Conservation (phyloP, 35 echinoderm and acorn worm genomes). For the Chiridota heheva region DNA sequence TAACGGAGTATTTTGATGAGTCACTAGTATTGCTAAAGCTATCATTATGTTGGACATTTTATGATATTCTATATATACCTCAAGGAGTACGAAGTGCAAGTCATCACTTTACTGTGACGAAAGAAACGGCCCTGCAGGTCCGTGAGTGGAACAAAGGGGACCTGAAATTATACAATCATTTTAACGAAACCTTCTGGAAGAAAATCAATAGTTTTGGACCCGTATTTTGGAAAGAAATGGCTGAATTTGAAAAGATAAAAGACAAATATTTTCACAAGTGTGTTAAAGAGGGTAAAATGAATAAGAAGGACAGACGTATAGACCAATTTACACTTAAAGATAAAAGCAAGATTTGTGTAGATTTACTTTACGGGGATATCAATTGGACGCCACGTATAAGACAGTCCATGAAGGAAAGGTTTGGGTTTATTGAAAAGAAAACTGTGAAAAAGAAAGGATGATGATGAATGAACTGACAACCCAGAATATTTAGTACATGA, state of each 20-base stretch:
- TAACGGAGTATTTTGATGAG: conserved; percentile 82
- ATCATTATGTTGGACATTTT: conserved; percentile 73
- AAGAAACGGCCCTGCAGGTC: conserved; percentile 38
- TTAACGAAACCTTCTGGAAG: conserved; percentile 79
- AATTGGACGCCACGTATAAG: background rate
- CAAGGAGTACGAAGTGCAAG: conserved; percentile 38
- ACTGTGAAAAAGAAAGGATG: too few relatives aligned
- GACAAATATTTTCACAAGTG: background rate
- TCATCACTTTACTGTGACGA: background rate
- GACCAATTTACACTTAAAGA: background rate
- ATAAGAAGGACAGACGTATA: background rate
- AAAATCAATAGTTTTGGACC: conserved; percentile 63
- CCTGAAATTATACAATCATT: conserved; percentile 65
- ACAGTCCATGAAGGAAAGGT: background rate
- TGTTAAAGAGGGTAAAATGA: background rate
- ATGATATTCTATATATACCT: conserved; percentile 82
- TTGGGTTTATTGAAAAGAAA: too few relatives aligned
- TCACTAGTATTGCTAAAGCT: conserved; percentile 66
- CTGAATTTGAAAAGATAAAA: conserved; percentile 29
- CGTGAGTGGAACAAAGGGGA: conserved; percentile 67
- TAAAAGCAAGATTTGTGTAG: background rate
- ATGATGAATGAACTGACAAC: too few relatives aligned
- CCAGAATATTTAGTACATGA: too few relatives aligned
- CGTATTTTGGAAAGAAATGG: conserved; percentile 5
- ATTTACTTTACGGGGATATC: background rate